Evolutionary conservation across 1,140 invertebrate species (phyloP).

Genomic region (Parasteatoda tepidariorum): DNA sequence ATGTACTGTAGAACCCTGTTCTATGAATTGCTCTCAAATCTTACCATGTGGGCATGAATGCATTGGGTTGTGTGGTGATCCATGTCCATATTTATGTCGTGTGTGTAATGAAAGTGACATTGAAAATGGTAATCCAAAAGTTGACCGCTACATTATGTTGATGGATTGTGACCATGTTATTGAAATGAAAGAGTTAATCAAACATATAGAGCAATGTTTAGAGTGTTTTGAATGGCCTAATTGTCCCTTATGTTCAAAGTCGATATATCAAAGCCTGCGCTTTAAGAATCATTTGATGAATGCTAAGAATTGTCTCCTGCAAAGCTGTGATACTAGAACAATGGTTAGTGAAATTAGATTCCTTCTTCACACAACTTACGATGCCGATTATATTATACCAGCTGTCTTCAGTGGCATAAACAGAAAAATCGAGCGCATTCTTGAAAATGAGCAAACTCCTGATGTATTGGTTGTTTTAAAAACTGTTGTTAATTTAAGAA

Average conservation of each 20-base stretch:
- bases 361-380: background rate
- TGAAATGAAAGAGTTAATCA: slow-evolving; percentile 73
- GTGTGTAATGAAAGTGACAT: slow-evolving; percentile 61
- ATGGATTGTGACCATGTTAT: slow-evolving; percentile 76
- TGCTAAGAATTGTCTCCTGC: background rate
- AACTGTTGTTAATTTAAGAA: background rate
- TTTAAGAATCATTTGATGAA: slow-evolving; percentile 18
- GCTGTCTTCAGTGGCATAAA: slow-evolving; percentile 3
- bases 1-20: slow-evolving; percentile 64
- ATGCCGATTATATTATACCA: background rate
- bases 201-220: slow-evolving; percentile 69
- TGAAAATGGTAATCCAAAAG: slow-evolving; percentile 67
- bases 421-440: slow-evolving; percentile 13
- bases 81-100: slow-evolving; percentile 20
- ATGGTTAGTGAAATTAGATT: slow-evolving; percentile 1
- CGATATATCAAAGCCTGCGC: background rate
- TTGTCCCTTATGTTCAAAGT: slow-evolving; percentile 13
- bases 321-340: background rate
- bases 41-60: slow-evolving; percentile 74
- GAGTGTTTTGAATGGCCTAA: slow-evolving; percentile 35
- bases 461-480: background rate
- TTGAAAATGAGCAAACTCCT: background rate
- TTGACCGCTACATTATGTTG: slow-evolving; percentile 71
- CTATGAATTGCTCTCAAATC: slow-evolving; percentile 44
- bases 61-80: slow-evolving; percentile 38